Base-by-base conservation (phyloP, 2,797 vertebrate species). In the Tadarida brasiliensis region DNA sequence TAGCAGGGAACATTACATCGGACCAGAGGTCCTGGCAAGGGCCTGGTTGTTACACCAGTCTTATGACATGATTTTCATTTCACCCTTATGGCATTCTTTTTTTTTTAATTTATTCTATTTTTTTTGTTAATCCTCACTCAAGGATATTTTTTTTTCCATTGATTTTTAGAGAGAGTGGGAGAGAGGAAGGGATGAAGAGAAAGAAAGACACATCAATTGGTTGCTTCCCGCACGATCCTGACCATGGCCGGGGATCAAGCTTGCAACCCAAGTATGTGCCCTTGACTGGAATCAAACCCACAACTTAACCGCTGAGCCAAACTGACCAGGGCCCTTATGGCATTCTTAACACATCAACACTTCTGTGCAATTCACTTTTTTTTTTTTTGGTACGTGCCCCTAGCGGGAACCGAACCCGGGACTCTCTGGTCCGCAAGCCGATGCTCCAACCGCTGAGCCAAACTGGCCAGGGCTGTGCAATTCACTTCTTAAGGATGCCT, bases 341-440 rank as follows among this genome's bases (percentile, higher is more conserved):
- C 7, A 0, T 68, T 24, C 61, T 33, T 22, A 39, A 26, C 0
- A 0, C 9, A 1, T 44, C 61, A 71, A 6, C 11, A 6, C 39
- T 49, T 61, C 65, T 20, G 2, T 85, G 73, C 11, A 49, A 12
- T 39, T 30, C 1, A 35, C 91, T 59, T 47, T 33, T 11, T 84
- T 49, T 49, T 49, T 49, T 49, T 49, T 49, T n/a, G n/a, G n/a
- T n/a, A n/a, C n/a, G n/a, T n/a, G n/a, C n/a, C n/a, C n/a, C n/a
- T n/a, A n/a, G n/a, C n/a, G n/a, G 56, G 20, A 57, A 57, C 22
- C 56, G 7, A 63, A 63, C 61, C 61, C 61, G 28, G 61, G 61
- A 63, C 28, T 28, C 61, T 30, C 30, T 63, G 12, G 61, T 63
- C 28, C 28, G 2, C 5, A 30, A 28, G 61, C 28, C 30, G 61